phyloP scores from a whole-genome alignment of 64 coral and sea anemone genomes.

The Dendronephthya gigantea region DNA sequence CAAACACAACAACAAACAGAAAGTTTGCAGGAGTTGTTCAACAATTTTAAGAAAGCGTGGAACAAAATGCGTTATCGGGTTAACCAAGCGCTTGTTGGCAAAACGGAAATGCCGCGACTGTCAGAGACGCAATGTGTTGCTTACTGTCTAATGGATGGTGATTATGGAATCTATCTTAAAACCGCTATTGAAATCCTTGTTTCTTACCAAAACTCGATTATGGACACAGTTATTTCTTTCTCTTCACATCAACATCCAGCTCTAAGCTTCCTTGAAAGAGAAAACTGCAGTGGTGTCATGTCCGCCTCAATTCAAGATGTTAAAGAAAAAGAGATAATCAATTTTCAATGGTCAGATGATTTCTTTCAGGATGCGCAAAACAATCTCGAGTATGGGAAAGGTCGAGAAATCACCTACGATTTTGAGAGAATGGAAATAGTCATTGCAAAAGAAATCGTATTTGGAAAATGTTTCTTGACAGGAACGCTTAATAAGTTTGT shows the following conservation, averaged over 20 bases:
- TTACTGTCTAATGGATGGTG: conserved; percentile 60
- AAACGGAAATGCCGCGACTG: conserved; percentile 30
- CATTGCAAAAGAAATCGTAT: conserved; percentile 34
- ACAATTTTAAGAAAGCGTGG: conserved; percentile 57
- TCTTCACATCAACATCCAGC: conserved; percentile 37
- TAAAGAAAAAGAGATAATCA: conserved; percentile 48
- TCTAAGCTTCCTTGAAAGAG: conserved; percentile 37
- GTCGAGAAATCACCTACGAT: conserved; percentile 55
- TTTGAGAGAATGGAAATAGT: conserved; percentile 66
- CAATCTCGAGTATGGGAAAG: conserved; percentile 62
- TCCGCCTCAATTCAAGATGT: conserved; percentile 52
- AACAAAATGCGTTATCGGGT: conserved; percentile 35
- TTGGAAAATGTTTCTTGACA: conserved; percentile 59
- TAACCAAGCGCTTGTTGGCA: not conserved
- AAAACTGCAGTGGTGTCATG: conserved; percentile 18
- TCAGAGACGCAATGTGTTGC: conserved; percentile 52
- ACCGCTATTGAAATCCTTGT: conserved; percentile 39
- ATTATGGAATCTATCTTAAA: conserved; percentile 45
- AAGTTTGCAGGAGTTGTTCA: conserved; percentile 38
- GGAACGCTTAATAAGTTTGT: conserved; percentile 46
- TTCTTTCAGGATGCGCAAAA: conserved; percentile 48
- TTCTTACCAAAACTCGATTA: conserved; percentile 44
- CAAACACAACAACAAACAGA: not conserved
- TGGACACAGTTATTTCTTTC: conserved; percentile 34
- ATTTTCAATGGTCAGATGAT: conserved; percentile 51